Percentiles rank a stretch among this genome's conserved stretches.
Conservation (phyloP, 2,797 vertebrate species). For the Tenualosa thibaudeaui region DNA sequence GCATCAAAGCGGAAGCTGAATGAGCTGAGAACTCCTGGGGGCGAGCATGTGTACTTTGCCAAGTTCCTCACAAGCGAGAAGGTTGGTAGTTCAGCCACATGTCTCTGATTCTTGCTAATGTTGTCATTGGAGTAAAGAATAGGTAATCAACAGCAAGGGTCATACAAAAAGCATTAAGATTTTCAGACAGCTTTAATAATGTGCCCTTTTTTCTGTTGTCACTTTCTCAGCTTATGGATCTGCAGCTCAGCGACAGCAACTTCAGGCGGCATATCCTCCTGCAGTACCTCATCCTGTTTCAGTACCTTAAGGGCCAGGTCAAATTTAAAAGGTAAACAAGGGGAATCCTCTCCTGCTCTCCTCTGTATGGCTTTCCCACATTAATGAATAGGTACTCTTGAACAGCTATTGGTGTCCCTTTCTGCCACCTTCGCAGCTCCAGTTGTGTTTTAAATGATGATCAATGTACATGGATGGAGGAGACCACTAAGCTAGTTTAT, state of each 20-base stretch:
- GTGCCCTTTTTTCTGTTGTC: conserved; percentile 22
- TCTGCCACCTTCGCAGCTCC: conserved; percentile 75
- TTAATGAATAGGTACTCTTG: background rate
- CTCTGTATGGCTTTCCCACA: too few species aligned
- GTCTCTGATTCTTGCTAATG: background rate
- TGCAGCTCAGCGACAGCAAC: conserved; percentile 97
- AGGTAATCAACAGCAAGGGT: background rate
- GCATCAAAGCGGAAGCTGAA: conserved; percentile 94
- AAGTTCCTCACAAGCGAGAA: conserved; percentile 99
- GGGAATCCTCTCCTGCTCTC: background rate
- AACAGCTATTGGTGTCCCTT: background rate
- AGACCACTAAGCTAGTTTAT: conserved; percentile 94
- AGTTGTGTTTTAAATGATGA: conserved; percentile 92
- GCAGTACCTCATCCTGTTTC: conserved; percentile 97
- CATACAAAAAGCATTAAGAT: background rate
- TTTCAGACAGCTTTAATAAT: too few species aligned
- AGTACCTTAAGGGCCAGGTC: conserved; percentile 96
- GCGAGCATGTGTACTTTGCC: conserved; percentile 96
- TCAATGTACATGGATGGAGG: conserved; percentile 94
- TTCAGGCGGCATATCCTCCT: conserved; percentile 95
- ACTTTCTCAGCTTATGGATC: conserved; percentile 89
- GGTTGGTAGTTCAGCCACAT: conserved; percentile 65
- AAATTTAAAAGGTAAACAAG: conserved; percentile 94
- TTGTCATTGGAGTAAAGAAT: background rate
- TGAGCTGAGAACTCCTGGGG: conserved; percentile 86